phyloP scores from a whole-genome alignment of 2,113 vertebrate genomes.

The Channa argus region DNA sequence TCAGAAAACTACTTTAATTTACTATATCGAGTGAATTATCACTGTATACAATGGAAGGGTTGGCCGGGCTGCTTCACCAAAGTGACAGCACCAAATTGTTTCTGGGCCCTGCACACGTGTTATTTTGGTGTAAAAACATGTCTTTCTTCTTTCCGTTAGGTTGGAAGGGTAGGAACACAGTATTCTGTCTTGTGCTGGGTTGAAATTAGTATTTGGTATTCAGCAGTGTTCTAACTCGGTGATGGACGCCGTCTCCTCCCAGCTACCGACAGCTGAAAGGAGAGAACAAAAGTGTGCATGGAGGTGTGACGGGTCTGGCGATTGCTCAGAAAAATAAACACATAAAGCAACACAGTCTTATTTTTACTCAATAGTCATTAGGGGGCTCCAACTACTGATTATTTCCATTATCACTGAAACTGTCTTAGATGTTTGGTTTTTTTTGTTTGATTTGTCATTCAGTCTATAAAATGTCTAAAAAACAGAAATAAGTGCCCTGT shows the following conservation, averaged over 20 bases:
- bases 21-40: too few relatives aligned
- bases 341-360: not conserved
- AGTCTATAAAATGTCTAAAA: not conserved
- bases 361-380: not conserved
- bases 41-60: too few relatives aligned
- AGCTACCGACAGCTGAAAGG: not conserved
- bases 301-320: not conserved
- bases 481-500: not conserved
- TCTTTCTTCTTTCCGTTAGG: not conserved
- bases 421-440: not conserved
- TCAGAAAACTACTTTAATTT: not conserved
- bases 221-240: slow-evolving; percentile 7
- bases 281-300: not conserved
- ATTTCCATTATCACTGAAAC: not conserved
- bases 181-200: not conserved
- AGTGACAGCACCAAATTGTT: not conserved
- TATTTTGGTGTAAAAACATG: not conserved
- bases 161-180: not conserved
- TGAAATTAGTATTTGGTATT: slow-evolving; percentile 9
- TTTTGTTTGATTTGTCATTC: not conserved
- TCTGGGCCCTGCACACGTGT: not conserved
- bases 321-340: slow-evolving; percentile 3
- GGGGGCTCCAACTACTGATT: not conserved
- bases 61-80: not conserved
- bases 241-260: slow-evolving; percentile 15